Conservation (phyloP, 2,888 invertebrate genomes). For the Gandaritis pyraliata region DNA sequence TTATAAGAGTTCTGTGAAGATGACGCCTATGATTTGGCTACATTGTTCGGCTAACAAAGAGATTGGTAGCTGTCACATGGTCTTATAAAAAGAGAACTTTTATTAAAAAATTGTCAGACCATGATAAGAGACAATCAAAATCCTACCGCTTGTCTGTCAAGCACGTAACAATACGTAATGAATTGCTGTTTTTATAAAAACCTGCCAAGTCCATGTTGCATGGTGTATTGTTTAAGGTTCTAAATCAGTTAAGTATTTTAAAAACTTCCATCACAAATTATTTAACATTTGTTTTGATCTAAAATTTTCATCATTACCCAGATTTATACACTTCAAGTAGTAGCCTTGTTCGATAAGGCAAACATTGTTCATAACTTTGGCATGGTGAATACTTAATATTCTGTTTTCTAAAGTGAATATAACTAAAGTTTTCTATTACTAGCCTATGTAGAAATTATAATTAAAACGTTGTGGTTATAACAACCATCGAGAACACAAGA, state of each 20-base stretch:
- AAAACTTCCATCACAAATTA: not conserved
- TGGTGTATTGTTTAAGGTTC: not conserved
- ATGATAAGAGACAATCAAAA: constrained; percentile 55
- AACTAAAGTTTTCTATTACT: no score
- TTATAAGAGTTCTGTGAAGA: constrained; percentile 60
- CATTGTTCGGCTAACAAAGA: constrained; percentile 58
- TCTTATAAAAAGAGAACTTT: constrained; percentile 39
- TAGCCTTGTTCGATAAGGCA: no score
- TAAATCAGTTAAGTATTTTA: no score
- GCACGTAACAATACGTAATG: constrained; percentile 63
- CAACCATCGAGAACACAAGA: no score
- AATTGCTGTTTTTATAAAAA: constrained; percentile 53
- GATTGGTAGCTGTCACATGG: constrained; percentile 45
- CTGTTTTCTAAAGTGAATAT: no score
- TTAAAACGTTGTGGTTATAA: no score
- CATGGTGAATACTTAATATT: no score
- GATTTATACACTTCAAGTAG: not conserved
- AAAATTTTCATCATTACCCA: not conserved
- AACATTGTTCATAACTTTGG: no score
- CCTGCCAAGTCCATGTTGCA: not conserved
- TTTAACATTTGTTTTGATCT: not conserved
- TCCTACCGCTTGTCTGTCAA: constrained; percentile 55
- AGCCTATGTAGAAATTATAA: no score
- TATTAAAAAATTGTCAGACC: constrained; percentile 35
- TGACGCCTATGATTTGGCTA: constrained; percentile 59